Percentiles rank a stretch among this genome's conserved stretches.
Evolutionary conservation across 2,113 vertebrate genomes (phyloP).

Genomic region (Aldabrachelys gigantea): DNA sequence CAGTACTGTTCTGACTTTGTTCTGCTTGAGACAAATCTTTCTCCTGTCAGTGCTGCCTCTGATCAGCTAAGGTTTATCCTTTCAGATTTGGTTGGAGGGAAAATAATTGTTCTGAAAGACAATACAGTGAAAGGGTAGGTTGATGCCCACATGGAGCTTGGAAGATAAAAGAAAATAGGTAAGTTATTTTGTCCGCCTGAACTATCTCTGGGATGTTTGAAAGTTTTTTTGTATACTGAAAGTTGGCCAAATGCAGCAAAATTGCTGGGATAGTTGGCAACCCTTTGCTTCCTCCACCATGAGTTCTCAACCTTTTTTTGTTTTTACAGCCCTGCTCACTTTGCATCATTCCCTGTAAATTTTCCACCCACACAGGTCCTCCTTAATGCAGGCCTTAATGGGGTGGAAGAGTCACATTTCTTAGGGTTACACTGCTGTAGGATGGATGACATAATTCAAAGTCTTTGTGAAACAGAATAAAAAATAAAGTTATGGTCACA

Average conservation of each 20-base stretch:
- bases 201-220: neutral
- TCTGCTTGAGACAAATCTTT: constrained; percentile 12
- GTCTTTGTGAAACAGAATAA: neutral
- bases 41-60: neutral
- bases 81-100: constrained; percentile 24
- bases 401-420: constrained; percentile 7
- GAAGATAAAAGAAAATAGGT: neutral
- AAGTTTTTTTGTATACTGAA: neutral
- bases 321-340: neutral
- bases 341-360: neutral
- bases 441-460: neutral
- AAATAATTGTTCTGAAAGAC: neutral
- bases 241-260: neutral
- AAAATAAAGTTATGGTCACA: neutral
- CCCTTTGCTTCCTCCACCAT: neutral
- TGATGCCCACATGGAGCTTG: neutral
- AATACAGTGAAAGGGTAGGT: neutral
- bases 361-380: neutral
- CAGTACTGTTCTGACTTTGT: neutral
- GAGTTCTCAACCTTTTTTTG: neutral
- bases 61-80: constrained; percentile 32
- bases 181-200: neutral
- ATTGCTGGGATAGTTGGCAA: neutral
- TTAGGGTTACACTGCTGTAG: neutral
- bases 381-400: neutral